Evolutionary conservation across 2,113 vertebrate species (phyloP).

Genomic region (Sphaerodactylus townsendi): DNA sequence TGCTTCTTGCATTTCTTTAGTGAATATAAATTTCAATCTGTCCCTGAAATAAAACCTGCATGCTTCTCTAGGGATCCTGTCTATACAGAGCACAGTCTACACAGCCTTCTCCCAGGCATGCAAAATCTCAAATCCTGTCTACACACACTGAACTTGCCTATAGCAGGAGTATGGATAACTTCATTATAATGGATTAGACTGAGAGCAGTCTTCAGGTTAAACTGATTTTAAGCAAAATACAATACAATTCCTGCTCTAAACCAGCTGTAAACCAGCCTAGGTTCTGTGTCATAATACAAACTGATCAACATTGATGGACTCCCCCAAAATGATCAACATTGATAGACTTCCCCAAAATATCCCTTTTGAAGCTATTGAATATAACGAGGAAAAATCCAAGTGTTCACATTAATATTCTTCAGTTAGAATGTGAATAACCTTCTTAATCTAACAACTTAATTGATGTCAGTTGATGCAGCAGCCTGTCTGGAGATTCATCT

Average conservation of each 20-base stretch:
- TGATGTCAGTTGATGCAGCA: not conserved
- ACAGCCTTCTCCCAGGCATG: too few species aligned
- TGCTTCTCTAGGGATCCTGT: too few species aligned
- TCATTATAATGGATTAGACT: not conserved
- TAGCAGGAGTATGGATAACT: not conserved
- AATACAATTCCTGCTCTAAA: not conserved
- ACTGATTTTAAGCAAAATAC: not conserved
- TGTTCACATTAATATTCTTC: not conserved
- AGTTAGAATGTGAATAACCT: not conserved
- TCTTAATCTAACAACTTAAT: not conserved
- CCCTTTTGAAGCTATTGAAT: not conserved
- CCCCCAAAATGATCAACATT: too few species aligned
- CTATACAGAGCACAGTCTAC: too few species aligned
- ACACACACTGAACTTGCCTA: not conserved
- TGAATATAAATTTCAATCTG: not conserved
- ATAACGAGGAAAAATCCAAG: not conserved
- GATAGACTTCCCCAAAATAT: not conserved
- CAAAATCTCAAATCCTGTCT: not conserved
- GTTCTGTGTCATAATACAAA: not conserved
- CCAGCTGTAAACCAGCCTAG: not conserved
- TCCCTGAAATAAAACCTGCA: not conserved
- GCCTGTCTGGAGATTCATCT: not conserved
- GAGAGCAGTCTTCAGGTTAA: not conserved
- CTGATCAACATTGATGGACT: too few species aligned
- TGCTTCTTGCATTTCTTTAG: not conserved